These are phyloP conservation scores for Drosophila jambulina DNA, from an alignment of 1,140 invertebrate species.

Conservation along the genomic window DNA sequence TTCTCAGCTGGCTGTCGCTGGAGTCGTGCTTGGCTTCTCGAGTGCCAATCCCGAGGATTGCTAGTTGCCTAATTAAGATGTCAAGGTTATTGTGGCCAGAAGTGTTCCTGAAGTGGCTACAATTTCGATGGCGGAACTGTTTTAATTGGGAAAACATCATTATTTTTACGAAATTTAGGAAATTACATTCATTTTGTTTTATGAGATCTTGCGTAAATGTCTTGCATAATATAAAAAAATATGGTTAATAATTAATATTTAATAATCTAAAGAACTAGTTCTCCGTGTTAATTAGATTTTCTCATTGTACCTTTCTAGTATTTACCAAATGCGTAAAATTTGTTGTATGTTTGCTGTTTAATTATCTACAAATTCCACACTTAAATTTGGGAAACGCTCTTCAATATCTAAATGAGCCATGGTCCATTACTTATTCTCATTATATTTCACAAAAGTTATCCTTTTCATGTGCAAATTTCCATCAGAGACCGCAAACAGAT, in stretches of 20 bases:
- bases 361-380: constrained; percentile 2
- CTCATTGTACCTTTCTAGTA: too few species aligned
- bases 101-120: constrained; percentile 22
- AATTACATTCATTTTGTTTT: neutral
- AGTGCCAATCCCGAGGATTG: constrained; percentile 56
- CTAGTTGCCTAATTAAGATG: constrained; percentile 76
- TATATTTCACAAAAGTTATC: constrained; percentile 39
- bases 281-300: too few species aligned
- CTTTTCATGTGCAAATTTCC: constrained; percentile 65
- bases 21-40: constrained; percentile 54
- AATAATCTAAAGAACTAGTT: too few species aligned
- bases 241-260: too few species aligned
- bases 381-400: neutral
- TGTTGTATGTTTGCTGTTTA: neutral
- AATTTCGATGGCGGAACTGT: neutral
- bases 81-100: constrained; percentile 61
- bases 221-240: too few species aligned
- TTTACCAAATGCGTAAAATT: too few species aligned
- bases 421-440: constrained; percentile 44
- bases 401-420: constrained; percentile 4
- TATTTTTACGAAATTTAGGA: too few species aligned
- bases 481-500: constrained; percentile 7
- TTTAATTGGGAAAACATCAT: neutral
- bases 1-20: constrained; percentile 44
- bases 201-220: too few species aligned